Conservation (phyloP, 2,888 invertebrate genomes). For the Acanthopleura granulata region DNA sequence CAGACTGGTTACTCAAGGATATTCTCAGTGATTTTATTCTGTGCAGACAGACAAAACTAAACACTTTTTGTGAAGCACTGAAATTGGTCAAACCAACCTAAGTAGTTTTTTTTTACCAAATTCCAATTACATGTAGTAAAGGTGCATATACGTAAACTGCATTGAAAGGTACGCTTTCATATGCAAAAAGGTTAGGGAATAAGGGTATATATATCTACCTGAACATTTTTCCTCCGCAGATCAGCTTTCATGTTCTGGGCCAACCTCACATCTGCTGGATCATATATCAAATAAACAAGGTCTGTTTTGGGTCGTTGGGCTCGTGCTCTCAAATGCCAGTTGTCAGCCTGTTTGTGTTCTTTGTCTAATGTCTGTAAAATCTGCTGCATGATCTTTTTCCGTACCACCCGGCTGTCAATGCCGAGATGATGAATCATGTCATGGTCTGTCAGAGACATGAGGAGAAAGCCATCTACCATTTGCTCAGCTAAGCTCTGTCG, state of each 20-base stretch:
- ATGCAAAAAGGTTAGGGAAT: no score
- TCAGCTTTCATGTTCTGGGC: slow-evolving; percentile 65
- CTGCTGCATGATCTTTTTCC: slow-evolving; percentile 67
- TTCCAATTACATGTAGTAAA: no score
- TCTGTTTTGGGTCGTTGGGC: slow-evolving; percentile 57
- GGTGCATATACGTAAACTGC: no score
- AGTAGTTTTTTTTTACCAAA: no score
- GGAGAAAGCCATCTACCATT: slow-evolving; percentile 67
- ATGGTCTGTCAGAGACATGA: slow-evolving; percentile 65
- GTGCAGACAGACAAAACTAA: no score
- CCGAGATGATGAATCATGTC: slow-evolving; percentile 64
- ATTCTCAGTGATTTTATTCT: no score
- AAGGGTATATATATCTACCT: slow-evolving; percentile 55
- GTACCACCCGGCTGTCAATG: slow-evolving; percentile 64
- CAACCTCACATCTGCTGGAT: slow-evolving; percentile 65
- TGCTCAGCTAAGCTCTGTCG: slow-evolving; percentile 65
- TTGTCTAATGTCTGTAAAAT: slow-evolving; percentile 60
- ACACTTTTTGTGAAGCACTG: no score
- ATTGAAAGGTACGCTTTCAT: no score
- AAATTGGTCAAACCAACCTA: no score
- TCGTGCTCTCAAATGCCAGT: slow-evolving; percentile 66
- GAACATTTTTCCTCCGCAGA: slow-evolving; percentile 58
- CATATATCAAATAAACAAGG: slow-evolving; percentile 64
- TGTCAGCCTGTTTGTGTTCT: slow-evolving; percentile 62
- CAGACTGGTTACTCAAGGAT: no score